These are phyloP conservation scores for Diachasmimorpha longicaudata DNA, from an alignment of 1,140 invertebrate genomes.

Conservation along the genomic window DNA sequence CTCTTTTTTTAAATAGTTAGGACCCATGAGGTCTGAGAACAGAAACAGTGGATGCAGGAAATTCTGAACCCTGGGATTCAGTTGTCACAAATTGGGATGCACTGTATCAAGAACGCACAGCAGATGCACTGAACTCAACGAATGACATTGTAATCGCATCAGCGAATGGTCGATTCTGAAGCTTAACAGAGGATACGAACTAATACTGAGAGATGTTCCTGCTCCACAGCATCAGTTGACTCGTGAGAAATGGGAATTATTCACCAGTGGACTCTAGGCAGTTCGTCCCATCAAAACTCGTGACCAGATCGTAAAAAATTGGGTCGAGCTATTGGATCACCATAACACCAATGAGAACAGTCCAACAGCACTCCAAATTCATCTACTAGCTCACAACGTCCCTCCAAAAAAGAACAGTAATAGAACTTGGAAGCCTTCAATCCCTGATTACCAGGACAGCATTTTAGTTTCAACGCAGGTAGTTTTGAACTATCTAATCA, in stretches of 20 bases:
- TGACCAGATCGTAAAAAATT: neutral
- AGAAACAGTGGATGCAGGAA: neutral
- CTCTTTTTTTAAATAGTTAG: no score
- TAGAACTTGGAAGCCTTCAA: neutral
- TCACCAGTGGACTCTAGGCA: neutral
- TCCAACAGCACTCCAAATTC: neutral
- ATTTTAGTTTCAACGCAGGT: neutral
- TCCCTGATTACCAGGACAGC: neutral
- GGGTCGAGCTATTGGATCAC: neutral
- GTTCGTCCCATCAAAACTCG: neutral
- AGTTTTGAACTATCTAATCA: no score
- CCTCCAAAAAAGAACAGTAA: neutral
- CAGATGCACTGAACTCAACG: neutral
- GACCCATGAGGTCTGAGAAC: neutral
- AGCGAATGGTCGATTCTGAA: neutral
- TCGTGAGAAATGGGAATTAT: neutral
- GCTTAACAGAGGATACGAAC: neutral
- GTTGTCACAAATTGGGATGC: neutral
- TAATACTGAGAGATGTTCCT: neutral
- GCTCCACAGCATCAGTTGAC: neutral
- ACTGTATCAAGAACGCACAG: neutral
- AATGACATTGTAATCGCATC: neutral
- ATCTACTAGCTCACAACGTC: neutral
- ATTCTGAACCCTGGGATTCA: neutral
- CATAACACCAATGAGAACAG: neutral